Evolutionary conservation across 2,888 invertebrate species (phyloP), one percentile per base, ranked within the genome.

Genomic region (Cephus nigrinus): DNA sequence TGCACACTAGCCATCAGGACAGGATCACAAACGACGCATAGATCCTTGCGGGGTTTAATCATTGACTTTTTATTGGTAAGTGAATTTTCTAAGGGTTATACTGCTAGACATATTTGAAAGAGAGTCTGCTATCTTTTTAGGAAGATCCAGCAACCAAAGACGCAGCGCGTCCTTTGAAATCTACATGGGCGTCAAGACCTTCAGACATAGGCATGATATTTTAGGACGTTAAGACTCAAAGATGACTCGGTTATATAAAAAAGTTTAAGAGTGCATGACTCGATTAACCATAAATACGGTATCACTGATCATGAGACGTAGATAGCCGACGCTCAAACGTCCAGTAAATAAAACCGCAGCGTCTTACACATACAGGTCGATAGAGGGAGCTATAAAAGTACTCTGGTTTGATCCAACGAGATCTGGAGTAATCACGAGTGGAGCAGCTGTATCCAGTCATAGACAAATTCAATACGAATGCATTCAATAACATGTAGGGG

Each of bases 351-450:
- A 55, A 55, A 55, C 23, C 23, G 15, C 55, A 55, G 23, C 9
- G 55, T 55, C 55, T 5, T 55, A 23, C 9, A 55, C 23, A 55
- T 55, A 9, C 9, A 55, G 55, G 23, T 55, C 55, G 55, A 55
- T 23, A 55, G 71, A 31, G 71, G 71, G 31, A 33, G 71, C 32
- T 33, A 33, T 71, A 31, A 32, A 71, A 71, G 32, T 79, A 81
- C 83, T 23, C 55, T 77, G 83, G 82, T 82, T 80, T 76, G 55
- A 80, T 82, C 83, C 80, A 69, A 81, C 80, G 69, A 69, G 75
- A 81, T 80, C 82, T 76, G 72, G 80, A 75, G 31, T 32, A 23
- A 12, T 71, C 71, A 23, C 32, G 32, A 71, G 33, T 71, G 32
- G 31, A 23, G 32, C 71, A 71, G 71, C 71, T 71, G 31, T 33